phyloP scores from a whole-genome alignment of 2,797 vertebrate genomes.

The Anabas testudineus region DNA sequence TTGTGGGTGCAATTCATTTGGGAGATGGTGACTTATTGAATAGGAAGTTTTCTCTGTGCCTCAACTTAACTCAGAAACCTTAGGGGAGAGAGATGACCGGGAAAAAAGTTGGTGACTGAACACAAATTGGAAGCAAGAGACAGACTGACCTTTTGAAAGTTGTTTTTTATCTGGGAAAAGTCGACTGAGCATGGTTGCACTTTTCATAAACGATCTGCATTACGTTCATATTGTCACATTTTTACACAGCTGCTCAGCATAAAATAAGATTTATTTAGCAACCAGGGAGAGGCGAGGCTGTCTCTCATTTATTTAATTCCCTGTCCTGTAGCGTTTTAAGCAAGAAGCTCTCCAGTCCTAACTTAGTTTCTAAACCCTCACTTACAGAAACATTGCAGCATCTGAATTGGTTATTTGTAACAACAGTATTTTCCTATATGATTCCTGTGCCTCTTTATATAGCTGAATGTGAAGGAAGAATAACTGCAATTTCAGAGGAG shows the following conservation, averaged over 20 bases:
- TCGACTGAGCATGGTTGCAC: background rate
- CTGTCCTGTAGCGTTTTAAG: background rate
- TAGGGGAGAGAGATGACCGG: background rate
- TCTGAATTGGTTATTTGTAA: constrained; percentile 18
- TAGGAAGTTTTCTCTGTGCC: background rate
- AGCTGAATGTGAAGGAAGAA: background rate
- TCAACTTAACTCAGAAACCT: background rate
- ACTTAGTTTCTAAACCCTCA: background rate
- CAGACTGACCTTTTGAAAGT: background rate
- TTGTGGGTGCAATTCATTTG: background rate
- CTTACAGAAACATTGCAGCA: background rate
- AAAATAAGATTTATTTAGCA: background rate
- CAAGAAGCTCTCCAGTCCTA: background rate
- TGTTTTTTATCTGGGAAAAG: background rate
- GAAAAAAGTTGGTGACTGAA: constrained; percentile 1
- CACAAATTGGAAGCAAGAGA: constrained; percentile 1
- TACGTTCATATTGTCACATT: background rate
- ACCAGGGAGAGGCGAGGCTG: background rate
- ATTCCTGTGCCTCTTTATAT: background rate
- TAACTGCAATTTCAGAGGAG: constrained; percentile 11
- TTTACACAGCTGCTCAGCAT: background rate
- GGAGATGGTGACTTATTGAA: constrained; percentile 4
- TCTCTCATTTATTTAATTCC: background rate
- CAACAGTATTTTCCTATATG: background rate
- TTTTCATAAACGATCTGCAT: background rate